Conservation (phyloP, 1,140 invertebrate species). For the Plodia interpunctella region DNA sequence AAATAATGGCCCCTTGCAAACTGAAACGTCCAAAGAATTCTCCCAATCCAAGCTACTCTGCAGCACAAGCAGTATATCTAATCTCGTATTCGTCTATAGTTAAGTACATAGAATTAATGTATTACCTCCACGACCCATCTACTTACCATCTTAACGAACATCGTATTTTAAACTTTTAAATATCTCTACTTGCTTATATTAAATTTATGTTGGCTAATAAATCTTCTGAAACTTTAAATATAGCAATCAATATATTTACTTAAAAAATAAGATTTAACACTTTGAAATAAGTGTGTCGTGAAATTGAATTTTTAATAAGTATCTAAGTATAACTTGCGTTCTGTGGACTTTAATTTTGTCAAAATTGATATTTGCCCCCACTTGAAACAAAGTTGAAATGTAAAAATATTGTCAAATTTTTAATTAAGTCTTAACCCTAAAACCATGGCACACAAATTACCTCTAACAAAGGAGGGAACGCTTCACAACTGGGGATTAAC, state of each 20-base stretch:
- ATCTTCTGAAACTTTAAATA: constrained; percentile 66
- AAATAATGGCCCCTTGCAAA: constrained; percentile 61
- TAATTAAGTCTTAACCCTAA: constrained; percentile 59
- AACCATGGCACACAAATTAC: constrained; percentile 70
- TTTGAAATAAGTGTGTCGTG: background rate
- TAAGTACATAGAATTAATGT: constrained; percentile 61
- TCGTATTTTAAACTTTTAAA: constrained; percentile 43
- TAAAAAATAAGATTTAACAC: background rate
- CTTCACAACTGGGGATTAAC: constrained; percentile 60
- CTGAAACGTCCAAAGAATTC: constrained; percentile 39
- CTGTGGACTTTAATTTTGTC: background rate
- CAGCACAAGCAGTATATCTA: constrained; percentile 38
- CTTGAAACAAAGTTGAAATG: constrained; percentile 27
- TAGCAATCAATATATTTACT: constrained; percentile 36
- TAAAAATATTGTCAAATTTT: constrained; percentile 69
- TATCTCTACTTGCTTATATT: constrained; percentile 58
- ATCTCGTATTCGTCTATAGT: constrained; percentile 44
- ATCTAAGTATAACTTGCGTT: background rate
- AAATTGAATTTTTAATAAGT: background rate
- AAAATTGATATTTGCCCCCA: constrained; percentile 2
- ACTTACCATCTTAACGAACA: constrained; percentile 38
- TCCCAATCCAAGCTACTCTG: constrained; percentile 47
- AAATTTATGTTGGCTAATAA: constrained; percentile 69
- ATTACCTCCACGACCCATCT: constrained; percentile 38
- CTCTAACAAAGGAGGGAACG: constrained; percentile 67